phyloP scores from a whole-genome alignment of 2,888 invertebrate genomes.

The Cephus runcator region DNA sequence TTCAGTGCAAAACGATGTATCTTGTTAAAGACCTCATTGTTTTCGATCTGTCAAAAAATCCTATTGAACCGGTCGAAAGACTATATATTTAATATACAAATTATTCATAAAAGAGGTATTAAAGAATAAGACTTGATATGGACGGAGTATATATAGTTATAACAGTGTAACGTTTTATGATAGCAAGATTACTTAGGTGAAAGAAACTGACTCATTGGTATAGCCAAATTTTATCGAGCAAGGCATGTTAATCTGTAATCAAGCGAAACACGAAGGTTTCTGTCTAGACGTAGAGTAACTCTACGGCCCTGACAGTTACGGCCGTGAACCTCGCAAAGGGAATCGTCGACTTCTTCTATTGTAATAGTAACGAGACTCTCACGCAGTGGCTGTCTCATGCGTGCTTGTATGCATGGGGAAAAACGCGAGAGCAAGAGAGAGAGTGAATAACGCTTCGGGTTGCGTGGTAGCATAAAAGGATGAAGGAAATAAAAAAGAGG shows the following conservation, averaged over 20 bases:
- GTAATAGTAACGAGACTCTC: background rate
- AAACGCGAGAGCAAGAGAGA: background rate
- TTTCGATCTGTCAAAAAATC: too few species aligned
- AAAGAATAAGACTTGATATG: background rate
- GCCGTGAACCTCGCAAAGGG: background rate
- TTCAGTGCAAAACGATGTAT: background rate
- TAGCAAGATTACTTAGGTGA: background rate
- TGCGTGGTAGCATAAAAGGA: constrained; percentile 17
- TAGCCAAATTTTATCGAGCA: background rate
- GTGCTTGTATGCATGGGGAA: background rate
- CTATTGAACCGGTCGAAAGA: too few species aligned
- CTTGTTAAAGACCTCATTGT: too few species aligned
- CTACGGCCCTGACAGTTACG: constrained; percentile 3
- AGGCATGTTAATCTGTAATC: background rate
- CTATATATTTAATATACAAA: background rate
- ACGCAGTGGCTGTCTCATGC: background rate
- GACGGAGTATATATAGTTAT: background rate
- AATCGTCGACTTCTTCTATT: background rate
- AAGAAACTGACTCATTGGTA: background rate
- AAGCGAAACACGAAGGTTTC: background rate
- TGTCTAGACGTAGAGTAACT: background rate
- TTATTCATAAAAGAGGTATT: background rate
- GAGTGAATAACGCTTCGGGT: constrained; percentile 36
- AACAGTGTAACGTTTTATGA: too few species aligned
- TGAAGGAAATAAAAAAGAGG: background rate